Evolutionary conservation across 2,113 vertebrate genomes (phyloP), one percentile per base, ranked within the genome.

Genomic region (Passer montanus): DNA sequence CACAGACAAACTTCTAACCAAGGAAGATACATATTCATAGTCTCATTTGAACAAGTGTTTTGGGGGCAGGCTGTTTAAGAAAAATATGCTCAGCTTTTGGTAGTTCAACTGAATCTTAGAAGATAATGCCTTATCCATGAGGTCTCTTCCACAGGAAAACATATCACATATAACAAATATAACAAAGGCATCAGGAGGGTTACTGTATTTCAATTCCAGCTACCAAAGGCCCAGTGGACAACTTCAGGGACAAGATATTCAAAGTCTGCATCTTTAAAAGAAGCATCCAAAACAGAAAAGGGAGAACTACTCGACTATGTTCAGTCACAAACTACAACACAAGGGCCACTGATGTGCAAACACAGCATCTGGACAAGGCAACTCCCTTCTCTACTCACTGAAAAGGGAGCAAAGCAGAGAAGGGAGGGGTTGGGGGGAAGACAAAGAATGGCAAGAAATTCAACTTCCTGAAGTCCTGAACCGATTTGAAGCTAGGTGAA

Each of bases 391-490:
- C 83, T 41, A 35, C 31, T 77, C 39, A 23, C 37, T 69, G 39
- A 60, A 70, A 84, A 60, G 16, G 69, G 1, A 78, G 22, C 30
- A 81, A 87, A 72, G 49, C 23, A 63, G 16, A 76, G 37, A 66
- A 83, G 31, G 11, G 2, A 10, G 22, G 24, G 5, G 10, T 13
- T 0, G 0, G 26, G 44, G 6, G 5, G 0, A 27, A 47, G 26
- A 73, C 23, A 21, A 69, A 89, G 33, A 87, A 10, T 33, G 30
- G n/a, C 28, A 75, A 89, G 11, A 75, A 89, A 87, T 60, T 69
- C 31, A 86, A 89, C 28, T 87, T 94, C 14, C 53, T 5, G 35
- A 81, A 90, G 68, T 64, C 39, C 76, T 81, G n/a, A 80, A 64
- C 74, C 69, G 37, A 91, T 30, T n/a, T 62, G 37, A 84, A 90